Conservation (phyloP, 2,797 vertebrate species). For the Triplophysa bombifrons region DNA sequence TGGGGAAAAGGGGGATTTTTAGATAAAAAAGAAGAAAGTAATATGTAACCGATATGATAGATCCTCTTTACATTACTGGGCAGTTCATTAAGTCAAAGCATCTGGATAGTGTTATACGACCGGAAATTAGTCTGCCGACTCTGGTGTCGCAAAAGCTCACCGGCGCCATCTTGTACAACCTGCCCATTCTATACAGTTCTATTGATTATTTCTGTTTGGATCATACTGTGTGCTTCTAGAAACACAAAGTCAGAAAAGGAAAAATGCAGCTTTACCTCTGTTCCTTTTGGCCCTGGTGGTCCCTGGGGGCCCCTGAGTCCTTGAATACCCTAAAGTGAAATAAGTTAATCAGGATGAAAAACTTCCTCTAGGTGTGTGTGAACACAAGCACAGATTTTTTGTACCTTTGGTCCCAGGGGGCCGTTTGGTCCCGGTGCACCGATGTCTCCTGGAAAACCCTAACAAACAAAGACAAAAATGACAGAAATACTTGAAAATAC, state of each 20-base stretch:
- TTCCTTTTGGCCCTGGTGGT: slow-evolving; percentile 87
- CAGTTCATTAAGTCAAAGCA: too few species aligned
- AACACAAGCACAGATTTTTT: not conserved
- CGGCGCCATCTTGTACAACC: too few species aligned
- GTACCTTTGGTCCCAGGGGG: slow-evolving; percentile 79
- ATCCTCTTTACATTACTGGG: too few species aligned
- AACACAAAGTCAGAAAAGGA: too few species aligned
- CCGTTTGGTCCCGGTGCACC: slow-evolving; percentile 71
- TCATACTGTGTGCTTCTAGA: too few species aligned
- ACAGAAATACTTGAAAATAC: slow-evolving; percentile 12
- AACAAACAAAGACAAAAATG: slow-evolving; percentile 56
- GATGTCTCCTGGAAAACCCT: slow-evolving; percentile 99
- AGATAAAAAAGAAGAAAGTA: too few species aligned
- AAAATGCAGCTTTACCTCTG: slow-evolving; percentile 75
- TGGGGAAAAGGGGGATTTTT: too few species aligned
- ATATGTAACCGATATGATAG: too few species aligned
- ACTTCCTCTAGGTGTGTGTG: too few species aligned
- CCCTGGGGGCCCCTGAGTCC: slow-evolving; percentile 87
- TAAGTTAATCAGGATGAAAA: not conserved
- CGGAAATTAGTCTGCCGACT: too few species aligned
- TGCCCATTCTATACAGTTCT: not conserved
- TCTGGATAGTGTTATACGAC: too few species aligned
- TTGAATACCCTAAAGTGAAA: slow-evolving; percentile 80
- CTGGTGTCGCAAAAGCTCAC: too few species aligned
- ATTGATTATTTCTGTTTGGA: not conserved